Conservation (phyloP, 2,113 vertebrate species). For the Eulemur rufifrons region DNA sequence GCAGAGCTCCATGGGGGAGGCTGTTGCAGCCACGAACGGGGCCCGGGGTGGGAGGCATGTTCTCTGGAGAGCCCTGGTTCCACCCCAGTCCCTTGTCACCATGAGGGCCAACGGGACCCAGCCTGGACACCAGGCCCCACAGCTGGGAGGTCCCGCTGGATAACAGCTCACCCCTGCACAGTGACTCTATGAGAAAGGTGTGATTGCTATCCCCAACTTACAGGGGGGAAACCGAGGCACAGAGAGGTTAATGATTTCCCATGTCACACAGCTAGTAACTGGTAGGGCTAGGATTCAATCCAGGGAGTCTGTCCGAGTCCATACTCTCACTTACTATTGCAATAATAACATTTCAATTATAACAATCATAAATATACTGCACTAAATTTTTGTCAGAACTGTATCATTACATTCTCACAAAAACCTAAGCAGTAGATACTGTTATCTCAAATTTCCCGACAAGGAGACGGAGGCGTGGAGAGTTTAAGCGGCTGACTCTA, state of each 20-base stretch:
- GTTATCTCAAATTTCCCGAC: background rate
- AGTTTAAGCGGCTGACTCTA: no score
- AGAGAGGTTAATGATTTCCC: no score
- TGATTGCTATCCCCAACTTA: fast-evolving
- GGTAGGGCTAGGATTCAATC: background rate
- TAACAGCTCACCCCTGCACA: background rate
- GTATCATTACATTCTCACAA: background rate
- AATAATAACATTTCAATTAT: background rate
- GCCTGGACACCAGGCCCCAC: background rate
- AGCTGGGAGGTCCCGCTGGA: background rate
- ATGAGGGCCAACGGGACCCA: fast-evolving
- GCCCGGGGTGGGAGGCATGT: background rate
- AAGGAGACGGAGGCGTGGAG: background rate
- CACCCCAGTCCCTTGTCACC: background rate
- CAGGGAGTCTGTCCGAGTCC: background rate
- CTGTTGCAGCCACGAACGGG: no score
- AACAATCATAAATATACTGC: background rate
- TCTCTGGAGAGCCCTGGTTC: background rate
- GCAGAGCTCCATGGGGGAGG: background rate
- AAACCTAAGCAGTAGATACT: background rate
- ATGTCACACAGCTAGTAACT: background rate
- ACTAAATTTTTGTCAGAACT: background rate
- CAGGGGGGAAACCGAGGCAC: background rate
- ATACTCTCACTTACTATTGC: background rate
- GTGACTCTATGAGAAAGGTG: background rate